Evolutionary conservation across 2,113 vertebrate species (phyloP), one percentile per base, ranked within the genome.

Genomic region (Psittacus erithacus): DNA sequence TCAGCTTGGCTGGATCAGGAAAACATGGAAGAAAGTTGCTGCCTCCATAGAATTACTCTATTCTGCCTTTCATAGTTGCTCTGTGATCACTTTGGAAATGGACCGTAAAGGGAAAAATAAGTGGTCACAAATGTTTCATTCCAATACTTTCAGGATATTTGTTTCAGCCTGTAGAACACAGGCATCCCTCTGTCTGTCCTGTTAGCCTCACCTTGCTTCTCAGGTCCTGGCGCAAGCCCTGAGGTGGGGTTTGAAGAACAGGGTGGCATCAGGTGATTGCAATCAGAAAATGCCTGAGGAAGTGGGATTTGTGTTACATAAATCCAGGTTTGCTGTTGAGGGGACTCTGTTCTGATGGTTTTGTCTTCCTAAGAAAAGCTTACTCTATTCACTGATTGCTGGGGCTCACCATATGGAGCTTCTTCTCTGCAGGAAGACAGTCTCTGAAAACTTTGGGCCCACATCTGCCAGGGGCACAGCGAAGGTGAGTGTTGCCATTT

Each of bases 181-280:
- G 13, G 1, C 38, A 17, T 28, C 31, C 44, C 39, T 76, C 14
- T 0, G 0, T 2, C 3, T 1, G 1, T 47, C 55, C 29, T 44
- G 9, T 52, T 52, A 57, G 55, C 41, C 13, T 87, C 22, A 13
- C 18, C 73, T 64, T 35, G 8, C 28, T 24, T 64, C 33, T 57
- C 11, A 2, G 11, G 7, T 87, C 14, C 35, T 83, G 64, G 27
- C 16, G 27, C 31, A 69, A 33, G 7, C 17, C 15, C 13, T 7
- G 20, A 24, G 39, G 35, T 29, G 53, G 4, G n/a, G 18, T 47
- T 52, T 33, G 63, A 71, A 65, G 69, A 70, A 31, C 24, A 47
- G 38, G 7, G 16, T 53, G 38, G 5, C 57, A 15, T 6, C 20
- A 22, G 43, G 28, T 19, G 38, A 59, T 41, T 1, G 16, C 44